Conservation (phyloP, 2,888 invertebrate species). For the Rotaria socialis region DNA sequence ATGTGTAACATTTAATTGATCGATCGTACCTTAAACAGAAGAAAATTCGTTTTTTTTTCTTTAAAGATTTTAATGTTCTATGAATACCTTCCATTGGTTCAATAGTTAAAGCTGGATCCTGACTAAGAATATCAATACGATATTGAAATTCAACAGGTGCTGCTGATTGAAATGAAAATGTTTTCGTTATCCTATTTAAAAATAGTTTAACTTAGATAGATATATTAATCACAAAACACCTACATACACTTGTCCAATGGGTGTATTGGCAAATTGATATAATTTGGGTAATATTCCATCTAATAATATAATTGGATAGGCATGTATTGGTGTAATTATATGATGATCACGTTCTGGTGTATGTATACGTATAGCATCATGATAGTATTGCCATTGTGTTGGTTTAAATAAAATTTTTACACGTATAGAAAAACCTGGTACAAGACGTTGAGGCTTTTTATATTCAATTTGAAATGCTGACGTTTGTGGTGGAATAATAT, state of each 20-base stretch:
- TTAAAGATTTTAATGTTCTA: too few species aligned
- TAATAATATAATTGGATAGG: constrained; percentile 58
- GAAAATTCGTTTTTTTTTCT: too few species aligned
- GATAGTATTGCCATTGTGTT: constrained; percentile 58
- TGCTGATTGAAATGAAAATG: constrained; percentile 54
- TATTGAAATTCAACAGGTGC: constrained; percentile 60
- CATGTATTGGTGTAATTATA: constrained; percentile 56
- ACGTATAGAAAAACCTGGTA: constrained; percentile 56
- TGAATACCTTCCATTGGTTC: constrained; percentile 55
- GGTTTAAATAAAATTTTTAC: constrained; percentile 57
- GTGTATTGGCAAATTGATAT: constrained; percentile 53
- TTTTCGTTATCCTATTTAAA: constrained; percentile 50
- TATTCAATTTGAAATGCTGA: constrained; percentile 57
- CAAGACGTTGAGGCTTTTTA: constrained; percentile 56
- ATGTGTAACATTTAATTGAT: constrained; percentile 47
- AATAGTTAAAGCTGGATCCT: constrained; percentile 55
- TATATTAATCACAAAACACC: not conserved
- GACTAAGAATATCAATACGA: constrained; percentile 53
- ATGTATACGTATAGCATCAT: constrained; percentile 58
- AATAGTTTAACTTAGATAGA: not conserved
- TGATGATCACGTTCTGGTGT: constrained; percentile 51
- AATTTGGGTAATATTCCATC: constrained; percentile 54
- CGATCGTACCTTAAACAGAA: not conserved
- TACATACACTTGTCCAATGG: constrained; percentile 46
- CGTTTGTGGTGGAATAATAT: constrained; percentile 59